A percentile compares a stretch with the other conserved stretches of the same genome.
Conservation (phyloP, 1,140 invertebrate genomes). For the Arctopsyche grandis region DNA sequence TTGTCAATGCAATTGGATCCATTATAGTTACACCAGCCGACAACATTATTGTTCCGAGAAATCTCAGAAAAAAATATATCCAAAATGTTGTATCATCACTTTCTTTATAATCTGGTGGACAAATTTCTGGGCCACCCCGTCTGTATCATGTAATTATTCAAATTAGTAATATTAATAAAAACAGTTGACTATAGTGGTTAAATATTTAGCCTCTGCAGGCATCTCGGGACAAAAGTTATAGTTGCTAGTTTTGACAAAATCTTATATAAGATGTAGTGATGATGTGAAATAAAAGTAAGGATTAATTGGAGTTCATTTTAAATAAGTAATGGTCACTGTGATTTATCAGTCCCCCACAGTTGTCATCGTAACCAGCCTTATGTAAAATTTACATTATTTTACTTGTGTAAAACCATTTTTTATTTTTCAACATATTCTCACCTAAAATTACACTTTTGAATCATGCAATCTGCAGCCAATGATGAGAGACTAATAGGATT, state of each 20-base stretch:
- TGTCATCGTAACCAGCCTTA: not conserved
- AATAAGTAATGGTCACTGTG: no score
- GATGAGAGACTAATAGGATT: slow-evolving; percentile 60
- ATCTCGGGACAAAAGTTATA: not conserved
- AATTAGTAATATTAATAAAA: not conserved
- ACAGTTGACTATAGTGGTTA: not conserved
- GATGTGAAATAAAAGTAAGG: no score
- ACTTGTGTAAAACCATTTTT: not conserved
- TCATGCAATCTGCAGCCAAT: slow-evolving; percentile 72
- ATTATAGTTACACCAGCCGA: slow-evolving; percentile 81
- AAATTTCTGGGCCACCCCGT: slow-evolving; percentile 75
- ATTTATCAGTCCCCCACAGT: not conserved
- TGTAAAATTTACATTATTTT: not conserved
- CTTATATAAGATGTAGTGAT: no score
- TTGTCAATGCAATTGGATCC: slow-evolving; percentile 83
- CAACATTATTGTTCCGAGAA: slow-evolving; percentile 79
- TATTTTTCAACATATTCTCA: slow-evolving; percentile 53
- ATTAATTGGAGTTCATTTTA: no score
- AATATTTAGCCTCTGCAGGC: not conserved
- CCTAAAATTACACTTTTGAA: slow-evolving; percentile 76
- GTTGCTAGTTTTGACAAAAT: no score
- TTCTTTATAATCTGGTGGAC: slow-evolving; percentile 78
- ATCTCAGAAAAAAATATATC: slow-evolving; percentile 80
- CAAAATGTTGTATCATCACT: slow-evolving; percentile 80
- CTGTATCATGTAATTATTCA: slow-evolving; percentile 57